Evolutionary conservation across 1,140 invertebrate species (phyloP), one percentile per base, ranked within the genome.

Genomic region (Adelges cooleyi): DNA sequence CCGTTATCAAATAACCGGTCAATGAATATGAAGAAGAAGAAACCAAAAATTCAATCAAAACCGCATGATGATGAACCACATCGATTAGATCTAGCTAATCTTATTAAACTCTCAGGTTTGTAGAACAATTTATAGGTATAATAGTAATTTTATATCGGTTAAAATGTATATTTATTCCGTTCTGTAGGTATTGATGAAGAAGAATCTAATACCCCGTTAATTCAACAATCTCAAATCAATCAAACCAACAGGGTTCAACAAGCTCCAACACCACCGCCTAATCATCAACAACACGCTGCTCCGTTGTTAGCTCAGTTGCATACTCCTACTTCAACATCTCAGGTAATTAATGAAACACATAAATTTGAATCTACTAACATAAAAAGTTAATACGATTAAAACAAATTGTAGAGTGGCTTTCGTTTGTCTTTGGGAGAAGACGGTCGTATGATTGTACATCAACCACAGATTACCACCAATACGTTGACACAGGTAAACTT

Each of bases 101-200:
- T 80, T 18, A 80, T 80, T 73, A 80, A 80, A 69, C 76, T 80
- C 65, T 80, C 79, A 2, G 79, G 79, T 67, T 77, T 66, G 27
- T 54, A 48, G 29, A 25, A n/a, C n/a, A 23, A 27, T 52, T n/a
- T 9, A 22, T 17, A 17, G n/a, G 17, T 27, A 54, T 17, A 27
- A n/a, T 33, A 0, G 10, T 18, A 15, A 0, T 22, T 44, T 54
- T 29, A 29, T 48, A n/a, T 13, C 46, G n/a, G 0, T 25, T 27
- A n/a, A 50, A 36, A 44, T 9, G 20, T 20, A 36, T 25, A 2
- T 6, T 29, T 22, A 33, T 18, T 11, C 8, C 4, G 20, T 59
- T 59, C 42, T 48, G 15, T 44, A 71, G 71, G 71, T 54, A 72
- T 80, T 22, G 77, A 77, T 20, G 77, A 79, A 22, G 78, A 80